These are phyloP conservation scores for Cebidichthys violaceus DNA, from an alignment of 2,113 vertebrate species.

Conservation along the genomic window DNA sequence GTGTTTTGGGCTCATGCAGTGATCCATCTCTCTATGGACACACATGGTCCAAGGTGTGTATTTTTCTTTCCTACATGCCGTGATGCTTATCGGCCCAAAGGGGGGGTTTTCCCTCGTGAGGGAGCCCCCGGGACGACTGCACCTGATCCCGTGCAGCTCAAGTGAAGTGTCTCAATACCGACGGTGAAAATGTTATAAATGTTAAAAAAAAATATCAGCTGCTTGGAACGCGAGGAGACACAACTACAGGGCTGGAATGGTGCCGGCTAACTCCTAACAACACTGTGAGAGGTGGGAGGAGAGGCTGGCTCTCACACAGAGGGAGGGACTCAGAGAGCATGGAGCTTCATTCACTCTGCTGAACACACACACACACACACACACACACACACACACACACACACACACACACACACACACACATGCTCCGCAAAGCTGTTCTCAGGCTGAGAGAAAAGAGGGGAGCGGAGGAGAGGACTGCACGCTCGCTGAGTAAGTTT, in stretches of 20 bases:
- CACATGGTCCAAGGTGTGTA: slow-evolving; percentile 8
- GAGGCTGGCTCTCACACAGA: slow-evolving; percentile 66
- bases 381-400: slow-evolving; percentile 39
- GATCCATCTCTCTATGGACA: not conserved
- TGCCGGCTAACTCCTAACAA: slow-evolving; percentile 51
- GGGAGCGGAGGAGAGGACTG: slow-evolving; percentile 55
- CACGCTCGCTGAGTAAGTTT: slow-evolving; percentile 66
- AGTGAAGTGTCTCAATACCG: not conserved
- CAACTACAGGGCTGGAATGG: slow-evolving; percentile 38
- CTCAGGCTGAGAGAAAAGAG: slow-evolving; percentile 64
- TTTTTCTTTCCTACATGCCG: slow-evolving; percentile 17
- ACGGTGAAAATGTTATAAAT: slow-evolving; percentile 13
- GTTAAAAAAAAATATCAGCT: slow-evolving; percentile 14
- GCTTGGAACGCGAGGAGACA: slow-evolving; percentile 35
- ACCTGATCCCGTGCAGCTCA: slow-evolving; percentile 42
- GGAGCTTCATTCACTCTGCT: slow-evolving; percentile 80
- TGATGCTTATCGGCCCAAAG: slow-evolving; percentile 19
- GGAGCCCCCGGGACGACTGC: slow-evolving; percentile 24
- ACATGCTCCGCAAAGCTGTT: slow-evolving; percentile 54
- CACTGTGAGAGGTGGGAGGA: slow-evolving; percentile 70
- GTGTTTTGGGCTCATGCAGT: not conserved
- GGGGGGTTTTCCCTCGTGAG: slow-evolving; percentile 32
- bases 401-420: slow-evolving; percentile 44
- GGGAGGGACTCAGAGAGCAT: slow-evolving; percentile 76
- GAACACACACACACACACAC: slow-evolving; percentile 69